A percentile compares a stretch with the other conserved stretches of the same genome.
Conservation (phyloP, 2,888 invertebrate genomes). For the Omphaloscelis lunosa region DNA sequence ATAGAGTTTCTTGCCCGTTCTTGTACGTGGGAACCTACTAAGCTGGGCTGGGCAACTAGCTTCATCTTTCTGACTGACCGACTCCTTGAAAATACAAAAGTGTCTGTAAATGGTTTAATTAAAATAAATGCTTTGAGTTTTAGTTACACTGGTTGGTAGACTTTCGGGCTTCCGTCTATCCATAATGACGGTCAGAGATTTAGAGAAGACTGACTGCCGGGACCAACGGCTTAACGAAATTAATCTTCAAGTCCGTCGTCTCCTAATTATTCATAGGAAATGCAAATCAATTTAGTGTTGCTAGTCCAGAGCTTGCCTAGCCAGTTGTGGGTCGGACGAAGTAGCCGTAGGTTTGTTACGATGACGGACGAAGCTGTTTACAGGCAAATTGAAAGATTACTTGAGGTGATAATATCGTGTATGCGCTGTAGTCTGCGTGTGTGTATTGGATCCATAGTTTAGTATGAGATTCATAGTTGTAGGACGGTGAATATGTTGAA, state of each 20-base stretch:
- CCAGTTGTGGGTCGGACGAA: neutral
- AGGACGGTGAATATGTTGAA: neutral
- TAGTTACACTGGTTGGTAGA: neutral
- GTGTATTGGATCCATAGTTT: neutral
- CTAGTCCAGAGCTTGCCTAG: neutral
- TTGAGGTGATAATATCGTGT: conserved; percentile 16
- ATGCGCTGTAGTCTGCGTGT: conserved; percentile 5
- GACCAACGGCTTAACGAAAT: neutral
- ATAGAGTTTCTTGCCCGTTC: neutral
- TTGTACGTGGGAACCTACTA: neutral
- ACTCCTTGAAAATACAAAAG: neutral
- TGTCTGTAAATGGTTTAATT: neutral
- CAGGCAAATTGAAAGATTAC: conserved; percentile 53
- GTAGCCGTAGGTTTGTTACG: neutral
- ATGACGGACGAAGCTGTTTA: conserved; percentile 20
- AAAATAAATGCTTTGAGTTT: conserved; percentile 2
- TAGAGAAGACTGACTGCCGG: neutral
- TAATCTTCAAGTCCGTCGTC: neutral
- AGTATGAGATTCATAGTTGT: neutral
- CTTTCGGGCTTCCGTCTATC: neutral
- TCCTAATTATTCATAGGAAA: conserved; percentile 17
- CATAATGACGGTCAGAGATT: neutral
- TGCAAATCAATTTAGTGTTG: conserved; percentile 20
- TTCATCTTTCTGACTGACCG: neutral
- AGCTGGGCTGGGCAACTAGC: neutral